These are phyloP conservation scores for Siphamia tubifer DNA, from an alignment of 2,113 vertebrate genomes.

Conservation along the genomic window DNA sequence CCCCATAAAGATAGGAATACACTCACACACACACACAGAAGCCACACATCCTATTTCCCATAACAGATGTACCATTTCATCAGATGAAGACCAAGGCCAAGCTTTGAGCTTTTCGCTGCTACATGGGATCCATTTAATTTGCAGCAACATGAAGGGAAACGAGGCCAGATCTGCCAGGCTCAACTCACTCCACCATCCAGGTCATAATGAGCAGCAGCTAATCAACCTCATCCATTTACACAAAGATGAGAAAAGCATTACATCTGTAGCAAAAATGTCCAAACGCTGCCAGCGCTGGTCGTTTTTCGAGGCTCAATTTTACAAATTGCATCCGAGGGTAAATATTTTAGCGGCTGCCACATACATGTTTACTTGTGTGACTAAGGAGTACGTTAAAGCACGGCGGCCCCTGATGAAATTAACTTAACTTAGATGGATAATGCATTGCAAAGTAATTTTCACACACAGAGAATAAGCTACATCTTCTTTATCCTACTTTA, in stretches of 20 bases:
- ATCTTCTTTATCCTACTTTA: conserved; percentile 47
- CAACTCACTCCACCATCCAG: conserved; percentile 48
- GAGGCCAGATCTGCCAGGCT: conserved; percentile 49
- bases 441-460: conserved; percentile 41
- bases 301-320: conserved; percentile 41
- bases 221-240: conserved; percentile 68
- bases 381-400: conserved; percentile 44
- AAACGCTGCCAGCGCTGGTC: background rate
- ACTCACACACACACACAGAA: background rate
- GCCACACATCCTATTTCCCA: conserved; percentile 46
- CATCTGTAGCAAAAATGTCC: conserved; percentile 24
- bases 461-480: conserved; percentile 40
- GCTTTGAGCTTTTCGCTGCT: conserved; percentile 52
- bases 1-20: too few relatives aligned
- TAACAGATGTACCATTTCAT: conserved; percentile 71
- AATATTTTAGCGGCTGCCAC: conserved; percentile 18
- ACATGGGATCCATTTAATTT: conserved; percentile 69
- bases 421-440: conserved; percentile 61
- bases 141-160: conserved; percentile 59
- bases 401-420: conserved; percentile 39
- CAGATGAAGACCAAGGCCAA: conserved; percentile 68
- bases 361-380: conserved; percentile 34
- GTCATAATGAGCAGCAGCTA: conserved; percentile 66
- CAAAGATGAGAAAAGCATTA: conserved; percentile 54
- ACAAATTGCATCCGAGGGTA: conserved; percentile 26